These are phyloP conservation scores for Nymphalis c-album DNA, from an alignment of 2,888 invertebrate species.

Conservation along the genomic window DNA sequence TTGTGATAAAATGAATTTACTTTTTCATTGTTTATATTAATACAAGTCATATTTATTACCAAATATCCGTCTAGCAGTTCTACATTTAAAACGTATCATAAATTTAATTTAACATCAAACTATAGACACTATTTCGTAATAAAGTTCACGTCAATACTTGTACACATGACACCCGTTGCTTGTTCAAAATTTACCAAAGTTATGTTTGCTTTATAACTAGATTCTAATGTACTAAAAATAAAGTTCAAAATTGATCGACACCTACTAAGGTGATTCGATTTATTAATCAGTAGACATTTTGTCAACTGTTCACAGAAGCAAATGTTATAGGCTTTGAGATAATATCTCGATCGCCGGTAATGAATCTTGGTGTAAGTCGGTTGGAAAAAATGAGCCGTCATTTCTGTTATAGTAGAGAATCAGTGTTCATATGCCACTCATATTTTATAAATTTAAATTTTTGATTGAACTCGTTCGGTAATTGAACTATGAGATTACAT, in stretches of 20 bases:
- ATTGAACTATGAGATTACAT: conserved; percentile 5
- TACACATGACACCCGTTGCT: conserved; percentile 26
- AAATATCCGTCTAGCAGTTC: too few relatives aligned
- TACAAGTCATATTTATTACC: too few relatives aligned
- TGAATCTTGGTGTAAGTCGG: conserved; percentile 68
- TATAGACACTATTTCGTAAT: conserved; percentile 27
- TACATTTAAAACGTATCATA: too few relatives aligned
- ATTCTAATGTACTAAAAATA: neutral
- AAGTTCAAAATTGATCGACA: conserved; percentile 3
- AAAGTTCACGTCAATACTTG: conserved; percentile 30
- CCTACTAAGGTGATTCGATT: conserved; percentile 21
- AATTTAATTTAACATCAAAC: conserved; percentile 20
- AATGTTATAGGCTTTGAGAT: conserved; percentile 53
- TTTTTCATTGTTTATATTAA: too few relatives aligned
- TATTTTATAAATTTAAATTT: conserved; percentile 23
- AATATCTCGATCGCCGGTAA: conserved; percentile 65
- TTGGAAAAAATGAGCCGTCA: conserved; percentile 55
- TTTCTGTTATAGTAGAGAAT: conserved; percentile 35
- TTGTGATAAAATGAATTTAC: too few relatives aligned
- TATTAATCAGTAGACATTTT: conserved; percentile 47
- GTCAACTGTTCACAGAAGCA: conserved; percentile 51
- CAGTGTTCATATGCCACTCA: conserved; percentile 30
- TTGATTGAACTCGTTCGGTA: conserved; percentile 12
- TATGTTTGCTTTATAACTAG: neutral
- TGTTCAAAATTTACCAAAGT: neutral